Base-by-base conservation (phyloP, 2,888 invertebrate genomes). In the Eudemis profundana region DNA sequence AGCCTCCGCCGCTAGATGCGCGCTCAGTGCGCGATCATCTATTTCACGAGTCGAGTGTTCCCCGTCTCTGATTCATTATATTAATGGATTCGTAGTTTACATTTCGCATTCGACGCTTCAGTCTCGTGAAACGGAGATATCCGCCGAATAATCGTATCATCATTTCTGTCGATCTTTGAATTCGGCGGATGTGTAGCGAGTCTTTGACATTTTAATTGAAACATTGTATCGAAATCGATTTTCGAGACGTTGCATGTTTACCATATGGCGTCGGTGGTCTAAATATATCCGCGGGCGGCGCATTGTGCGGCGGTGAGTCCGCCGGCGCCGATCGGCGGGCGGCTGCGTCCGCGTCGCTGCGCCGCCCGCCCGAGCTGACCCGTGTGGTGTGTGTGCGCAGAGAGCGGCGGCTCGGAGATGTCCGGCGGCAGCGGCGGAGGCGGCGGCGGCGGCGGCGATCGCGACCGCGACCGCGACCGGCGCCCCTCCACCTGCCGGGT, bases 401-500 rank as follows among this genome's bases (percentile, higher is more conserved):
- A 72, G 63, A 60, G 69, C 85, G 88, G 92, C 80, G 71, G 69
- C 61, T 70, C 69, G 69, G 65, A 71, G 66, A 70, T 66, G 67
- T 69, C 59, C 56, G 61, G 49, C 70, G 71, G 78, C 73, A 76
- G 78, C 74, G 76, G 76, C 73, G 90, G 89, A 76, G 74, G 80
- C 70, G 82, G 81, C 72, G 86, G 29, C 29, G 29, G 29, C 29
- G 29, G 33, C 87, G 89, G 87, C 75, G 86, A 88, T 81, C 86
- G 85, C 77, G 85, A 86, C 75, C 85, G 86, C 75, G 86, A 91
- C 77, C 89, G 89, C 83, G 87, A 78, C 75, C 84, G 87, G 67
- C 89, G 89, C 75, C 83, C 89, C 78, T 87, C 90, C 87, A 90
- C 91, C 75, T 89, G 92, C 82, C 87, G 91, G 85, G 90, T 92